These are phyloP conservation scores for Salticus scenicus DNA, from an alignment of 2,888 invertebrate genomes.

Conservation along the genomic window DNA sequence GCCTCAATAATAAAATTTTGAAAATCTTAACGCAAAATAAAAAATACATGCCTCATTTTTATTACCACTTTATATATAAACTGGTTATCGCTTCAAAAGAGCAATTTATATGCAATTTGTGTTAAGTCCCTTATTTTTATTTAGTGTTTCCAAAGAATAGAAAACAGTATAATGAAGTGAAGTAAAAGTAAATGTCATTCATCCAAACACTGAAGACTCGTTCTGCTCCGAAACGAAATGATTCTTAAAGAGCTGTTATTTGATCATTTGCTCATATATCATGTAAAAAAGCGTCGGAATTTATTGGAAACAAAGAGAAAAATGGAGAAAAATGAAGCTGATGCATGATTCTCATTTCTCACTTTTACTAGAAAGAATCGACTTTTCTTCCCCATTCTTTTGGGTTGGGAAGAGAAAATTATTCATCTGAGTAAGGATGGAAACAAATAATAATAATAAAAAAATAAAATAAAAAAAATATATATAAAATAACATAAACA, in stretches of 20 bases:
- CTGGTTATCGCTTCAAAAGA: too few species aligned
- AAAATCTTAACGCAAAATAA: too few species aligned
- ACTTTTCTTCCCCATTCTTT: slow-evolving; percentile 38
- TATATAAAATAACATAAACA: neutral
- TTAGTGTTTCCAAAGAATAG: slow-evolving; percentile 14
- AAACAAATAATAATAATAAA: too few species aligned
- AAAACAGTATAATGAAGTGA: slow-evolving; percentile 36
- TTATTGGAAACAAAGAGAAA: slow-evolving; percentile 45
- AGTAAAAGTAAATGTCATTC: slow-evolving; percentile 44
- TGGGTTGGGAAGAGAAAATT: slow-evolving; percentile 45
- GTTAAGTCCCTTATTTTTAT: neutral
- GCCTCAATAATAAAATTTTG: too few species aligned
- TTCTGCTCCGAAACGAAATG: slow-evolving; percentile 43
- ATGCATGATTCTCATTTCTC: slow-evolving; percentile 61
- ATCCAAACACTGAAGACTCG: slow-evolving; percentile 29
- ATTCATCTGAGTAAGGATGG: slow-evolving; percentile 30
- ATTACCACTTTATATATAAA: too few species aligned
- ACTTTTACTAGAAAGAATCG: slow-evolving; percentile 61
- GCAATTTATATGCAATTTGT: neutral
- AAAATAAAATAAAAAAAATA: too few species aligned
- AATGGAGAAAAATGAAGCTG: slow-evolving; percentile 52
- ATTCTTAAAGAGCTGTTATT: slow-evolving; percentile 64
- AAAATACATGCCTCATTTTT: too few species aligned
- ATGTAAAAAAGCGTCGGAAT: slow-evolving; percentile 53
- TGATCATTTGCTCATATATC: slow-evolving; percentile 63